A percentile compares a stretch with the other conserved stretches of the same genome.
Conservation (phyloP, 2,113 vertebrate genomes). For the Polypterus bichir region DNA sequence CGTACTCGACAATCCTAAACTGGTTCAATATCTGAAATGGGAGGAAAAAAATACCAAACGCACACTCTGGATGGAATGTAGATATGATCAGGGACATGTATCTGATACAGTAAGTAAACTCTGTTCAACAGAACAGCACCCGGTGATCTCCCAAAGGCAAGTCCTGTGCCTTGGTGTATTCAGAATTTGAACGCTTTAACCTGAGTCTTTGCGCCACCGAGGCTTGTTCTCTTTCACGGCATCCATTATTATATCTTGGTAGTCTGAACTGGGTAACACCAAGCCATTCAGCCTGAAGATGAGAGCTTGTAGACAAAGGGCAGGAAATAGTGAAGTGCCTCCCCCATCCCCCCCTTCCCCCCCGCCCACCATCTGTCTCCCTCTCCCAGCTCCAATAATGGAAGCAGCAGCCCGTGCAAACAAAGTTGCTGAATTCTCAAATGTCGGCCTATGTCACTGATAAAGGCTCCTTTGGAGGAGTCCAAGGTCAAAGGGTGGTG, state of each 20-base stretch:
- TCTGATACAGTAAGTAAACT: constrained; percentile 41
- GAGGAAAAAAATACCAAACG: constrained; percentile 16
- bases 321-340: constrained; percentile 12
- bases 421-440: constrained; percentile 16
- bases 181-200: neutral
- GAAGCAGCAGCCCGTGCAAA: constrained; percentile 35
- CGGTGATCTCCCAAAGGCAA: constrained; percentile 47
- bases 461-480: constrained; percentile 1
- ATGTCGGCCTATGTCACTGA: neutral
- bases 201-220: neutral
- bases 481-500: constrained; percentile 64
- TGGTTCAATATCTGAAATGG: constrained; percentile 25
- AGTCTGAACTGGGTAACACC: constrained; percentile 30
- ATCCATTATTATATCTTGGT: constrained; percentile 37
- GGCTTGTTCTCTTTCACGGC: neutral
- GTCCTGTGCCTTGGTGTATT: constrained; percentile 38
- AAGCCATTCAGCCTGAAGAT: constrained; percentile 15
- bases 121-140: constrained; percentile 43
- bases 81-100: constrained; percentile 38
- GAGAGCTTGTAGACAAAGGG: constrained; percentile 26
- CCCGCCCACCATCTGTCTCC: constrained; percentile 13
- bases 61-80: constrained; percentile 57
- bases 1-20: constrained; percentile 28
- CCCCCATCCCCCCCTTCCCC: constrained; percentile 23
- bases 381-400: constrained; percentile 21